These are phyloP conservation scores for Protonibea diacanthus DNA, from an alignment of 2,797 vertebrate species.

Conservation along the genomic window DNA sequence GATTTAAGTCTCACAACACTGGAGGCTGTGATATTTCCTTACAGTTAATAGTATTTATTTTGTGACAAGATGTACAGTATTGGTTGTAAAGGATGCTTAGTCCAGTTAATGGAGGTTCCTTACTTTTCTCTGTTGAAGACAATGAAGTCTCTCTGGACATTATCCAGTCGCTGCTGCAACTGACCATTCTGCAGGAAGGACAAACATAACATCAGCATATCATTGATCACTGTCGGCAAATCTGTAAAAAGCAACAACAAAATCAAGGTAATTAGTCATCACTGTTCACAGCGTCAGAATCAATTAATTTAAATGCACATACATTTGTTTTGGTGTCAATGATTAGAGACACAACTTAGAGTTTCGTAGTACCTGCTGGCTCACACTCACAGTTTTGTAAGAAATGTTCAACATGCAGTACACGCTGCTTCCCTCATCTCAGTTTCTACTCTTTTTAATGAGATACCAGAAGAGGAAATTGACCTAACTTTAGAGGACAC, in stretches of 20 bases:
- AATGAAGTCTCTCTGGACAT: conserved; percentile 95
- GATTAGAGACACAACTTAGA: not conserved
- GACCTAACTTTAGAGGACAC: conserved; percentile 50
- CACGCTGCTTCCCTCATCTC: not conserved
- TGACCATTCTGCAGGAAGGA: conserved; percentile 87
- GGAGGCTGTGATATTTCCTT: not conserved
- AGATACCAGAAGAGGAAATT: conserved; percentile 10
- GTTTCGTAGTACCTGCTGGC: not conserved
- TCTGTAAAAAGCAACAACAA: conserved; percentile 11
- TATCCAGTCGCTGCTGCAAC: conserved; percentile 93
- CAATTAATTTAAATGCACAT: not conserved
- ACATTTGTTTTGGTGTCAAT: conserved; percentile 7
- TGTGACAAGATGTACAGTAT: not conserved
- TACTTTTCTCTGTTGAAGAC: conserved; percentile 99
- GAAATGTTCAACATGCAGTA: not conserved
- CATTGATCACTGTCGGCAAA: conserved; percentile 3
- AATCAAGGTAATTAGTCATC: not conserved
- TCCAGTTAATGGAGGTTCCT: conserved; percentile 57
- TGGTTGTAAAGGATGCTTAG: not conserved
- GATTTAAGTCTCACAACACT: not conserved
- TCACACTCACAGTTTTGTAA: too few species aligned
- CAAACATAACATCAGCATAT: conserved; percentile 26
- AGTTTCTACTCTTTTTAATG: conserved; percentile 15
- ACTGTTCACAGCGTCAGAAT: not conserved
- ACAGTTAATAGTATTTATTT: not conserved